A percentile compares a stretch with the other conserved stretches of the same genome.
Evolutionary conservation across 2,797 vertebrate species (phyloP).

Genomic region (Anabacerthia variegaticeps): DNA sequence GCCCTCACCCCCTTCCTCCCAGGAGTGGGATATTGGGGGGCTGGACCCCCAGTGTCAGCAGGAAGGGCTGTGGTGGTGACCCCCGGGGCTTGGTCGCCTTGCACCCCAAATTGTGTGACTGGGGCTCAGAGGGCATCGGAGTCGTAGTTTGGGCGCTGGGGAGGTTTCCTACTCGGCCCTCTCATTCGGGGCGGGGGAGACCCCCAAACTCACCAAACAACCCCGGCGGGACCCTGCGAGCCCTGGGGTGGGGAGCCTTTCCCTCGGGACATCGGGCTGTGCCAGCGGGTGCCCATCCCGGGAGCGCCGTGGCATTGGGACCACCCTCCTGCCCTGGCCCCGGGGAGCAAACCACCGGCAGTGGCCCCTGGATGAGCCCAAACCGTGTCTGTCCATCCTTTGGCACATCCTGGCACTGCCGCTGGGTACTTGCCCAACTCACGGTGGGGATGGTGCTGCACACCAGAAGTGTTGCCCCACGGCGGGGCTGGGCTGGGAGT

Average conservation of each 20-base stretch:
- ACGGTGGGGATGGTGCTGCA: accelerated
- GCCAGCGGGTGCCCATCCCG: accelerated
- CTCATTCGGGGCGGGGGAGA: accelerated
- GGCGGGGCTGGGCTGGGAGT: accelerated
- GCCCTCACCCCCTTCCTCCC: accelerated
- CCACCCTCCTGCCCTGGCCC: background rate
- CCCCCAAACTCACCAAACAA: background rate
- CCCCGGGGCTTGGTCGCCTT: background rate
- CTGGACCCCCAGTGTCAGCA: background rate
- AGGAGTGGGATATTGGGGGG: background rate
- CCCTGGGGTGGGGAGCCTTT: background rate
- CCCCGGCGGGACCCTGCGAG: background rate
- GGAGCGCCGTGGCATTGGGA: accelerated
- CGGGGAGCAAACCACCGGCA: accelerated
- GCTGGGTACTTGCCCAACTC: background rate
- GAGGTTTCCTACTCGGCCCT: background rate
- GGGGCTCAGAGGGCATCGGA: background rate
- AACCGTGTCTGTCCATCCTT: background rate
- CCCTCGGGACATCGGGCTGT: background rate
- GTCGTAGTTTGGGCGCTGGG: background rate
- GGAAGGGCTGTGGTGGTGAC: background rate
- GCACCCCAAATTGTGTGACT: background rate
- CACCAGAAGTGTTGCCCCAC: accelerated
- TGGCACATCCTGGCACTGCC: background rate
- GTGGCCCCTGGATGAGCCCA: background rate